Base-by-base conservation (phyloP, 2,888 invertebrate species). In the Vandiemenella viatica region DNA sequence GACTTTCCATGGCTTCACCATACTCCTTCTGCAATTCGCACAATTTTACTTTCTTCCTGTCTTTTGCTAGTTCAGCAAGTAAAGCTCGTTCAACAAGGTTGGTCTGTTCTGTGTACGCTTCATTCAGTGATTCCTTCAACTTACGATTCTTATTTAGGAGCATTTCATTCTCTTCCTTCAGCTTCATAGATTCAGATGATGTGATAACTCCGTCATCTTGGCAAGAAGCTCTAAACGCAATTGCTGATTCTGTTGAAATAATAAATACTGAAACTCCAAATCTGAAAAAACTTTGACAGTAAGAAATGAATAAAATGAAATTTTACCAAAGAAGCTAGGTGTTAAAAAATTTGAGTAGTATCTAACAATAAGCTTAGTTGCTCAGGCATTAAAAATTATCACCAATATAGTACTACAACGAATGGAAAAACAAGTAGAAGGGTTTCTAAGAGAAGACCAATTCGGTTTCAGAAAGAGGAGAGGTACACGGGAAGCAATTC, bases 41-140 rank as follows among this genome's bases (percentile, higher is more conserved):
- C 0, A 78, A 62, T 60, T 79, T 78, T 1, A 70, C 60, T 51
- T 75, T 75, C 0, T 83, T 68, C 57, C 73, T 74, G 52, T 85
- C 85, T 55, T 81, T 77, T 0, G 79, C 74, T 1, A 74, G 72
- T 62, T 87, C 84, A 0, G 80, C 74, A 16, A 82, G 65, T 16
- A 81, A 72, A 0, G 80, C 74, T 37, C 79, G 76, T 67, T 86
- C 83, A 54, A 80, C 78, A 56, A 83, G 67, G 49, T 76, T 75
- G 0, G 83, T 78, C 54, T 82, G 80, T 61, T 88, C 84, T 4
- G 77, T 73, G 1, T 83, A 58, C 5, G 76, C 71, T 5, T 67
- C 61, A 43, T 79, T 76, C 1, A 89, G 67, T 62, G 85, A 81
- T 49, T 75, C 70, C 3, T 77, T 77, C 5, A 91, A 66, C 17